Base-by-base conservation (phyloP, 2,113 vertebrate genomes). In the Sarotherodon lohbergeri region DNA sequence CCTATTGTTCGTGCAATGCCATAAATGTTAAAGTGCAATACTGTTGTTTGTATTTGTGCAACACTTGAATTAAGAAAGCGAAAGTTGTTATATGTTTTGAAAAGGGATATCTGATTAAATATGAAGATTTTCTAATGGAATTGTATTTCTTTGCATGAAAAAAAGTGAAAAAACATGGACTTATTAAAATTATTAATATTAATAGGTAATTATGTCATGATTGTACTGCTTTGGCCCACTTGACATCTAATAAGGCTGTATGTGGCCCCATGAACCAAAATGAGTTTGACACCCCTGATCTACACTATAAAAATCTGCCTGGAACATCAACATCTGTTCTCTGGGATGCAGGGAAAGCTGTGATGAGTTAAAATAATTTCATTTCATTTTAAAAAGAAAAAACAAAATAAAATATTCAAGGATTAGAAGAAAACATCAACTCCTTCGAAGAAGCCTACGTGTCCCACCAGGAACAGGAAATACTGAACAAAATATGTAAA, bases 311-410 rank as follows among this genome's bases (percentile, higher is more conserved):
- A 4, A 61, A 61, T 5, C 57, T 61, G 14, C 27, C 57, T 61
- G 57, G 57, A 17, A 61, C 1, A 61, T 61, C 8, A 61, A 4
- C 14, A 61, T 61, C 57, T 32, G 57, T 32, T 0, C 1, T 61
- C 0, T 32, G 57, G 27, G 14, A 61, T 17, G 57, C 57, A 61
- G 57, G 14, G 8, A 61, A 61, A 61, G 27, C 27, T 32, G 2
- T 2, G 57, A 61, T 32, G 57, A 61, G 29, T 8, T 61, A 10
- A 61, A 61, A 61, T 32, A 17, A 32, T 61, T 61, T 6, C 8
- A 32, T 61, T 61, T 61, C 14, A 61, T 61, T 61, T 61, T 61
- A 32, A 61, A 61, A 61, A 61, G 57, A 61, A 32, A 61, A n/a
- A n/a, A n/a, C n/a, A 61, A 61, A 61, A 61, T 17, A n/a, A n/a